phyloP scores from a whole-genome alignment of 2,113 vertebrate species.

The Myiagra hebetior region DNA sequence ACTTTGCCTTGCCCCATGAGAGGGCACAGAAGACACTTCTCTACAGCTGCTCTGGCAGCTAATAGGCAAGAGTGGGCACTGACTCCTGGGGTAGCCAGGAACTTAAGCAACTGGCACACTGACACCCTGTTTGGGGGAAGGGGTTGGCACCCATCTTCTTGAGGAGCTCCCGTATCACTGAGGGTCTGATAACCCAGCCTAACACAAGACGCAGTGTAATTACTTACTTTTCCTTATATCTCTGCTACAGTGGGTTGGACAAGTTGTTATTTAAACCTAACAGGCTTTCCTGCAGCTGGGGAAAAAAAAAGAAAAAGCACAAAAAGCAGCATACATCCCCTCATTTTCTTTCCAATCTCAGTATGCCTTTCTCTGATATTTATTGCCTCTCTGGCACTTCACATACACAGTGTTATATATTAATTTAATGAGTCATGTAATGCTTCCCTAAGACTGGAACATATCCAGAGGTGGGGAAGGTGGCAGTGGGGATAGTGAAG shows the following conservation, averaged over 20 bases:
- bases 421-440: not conserved
- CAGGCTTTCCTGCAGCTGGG: not conserved
- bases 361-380: not conserved
- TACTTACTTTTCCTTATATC: not conserved
- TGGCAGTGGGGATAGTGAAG: not conserved
- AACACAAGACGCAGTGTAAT: not conserved
- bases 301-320: not conserved
- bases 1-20: not conserved
- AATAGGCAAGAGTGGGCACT: not conserved
- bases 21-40: not conserved
- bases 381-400: not conserved
- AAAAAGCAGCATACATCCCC: not conserved
- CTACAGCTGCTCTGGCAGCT: not conserved
- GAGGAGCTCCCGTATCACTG: not conserved
- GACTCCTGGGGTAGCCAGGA: not conserved
- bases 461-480: conserved; percentile 5
- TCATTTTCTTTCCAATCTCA: not conserved
- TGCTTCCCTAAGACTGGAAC: not conserved
- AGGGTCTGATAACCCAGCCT: not conserved
- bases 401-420: not conserved
- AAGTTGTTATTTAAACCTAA: not conserved
- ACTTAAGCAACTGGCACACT: not conserved
- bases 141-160: not conserved
- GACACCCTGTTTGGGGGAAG: not conserved
- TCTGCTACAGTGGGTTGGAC: not conserved